These are phyloP conservation scores for Callorhinus ursinus DNA, from an alignment of 2,113 vertebrate genomes.

Conservation along the genomic window DNA sequence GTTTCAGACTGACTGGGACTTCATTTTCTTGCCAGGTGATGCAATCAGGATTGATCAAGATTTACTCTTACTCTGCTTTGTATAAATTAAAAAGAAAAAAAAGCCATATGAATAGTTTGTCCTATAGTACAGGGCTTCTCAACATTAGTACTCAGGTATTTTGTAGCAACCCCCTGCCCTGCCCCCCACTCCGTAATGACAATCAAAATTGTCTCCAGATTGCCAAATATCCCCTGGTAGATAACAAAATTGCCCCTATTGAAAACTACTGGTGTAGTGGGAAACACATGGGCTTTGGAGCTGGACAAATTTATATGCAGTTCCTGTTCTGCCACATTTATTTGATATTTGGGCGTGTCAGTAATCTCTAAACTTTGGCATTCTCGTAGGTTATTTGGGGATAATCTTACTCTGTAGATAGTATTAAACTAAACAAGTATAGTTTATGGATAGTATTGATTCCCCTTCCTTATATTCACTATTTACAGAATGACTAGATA, in stretches of 20 bases:
- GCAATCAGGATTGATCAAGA: conserved; percentile 2
- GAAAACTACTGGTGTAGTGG: not conserved
- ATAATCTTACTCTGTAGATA: not conserved
- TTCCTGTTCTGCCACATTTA: conserved; percentile 1
- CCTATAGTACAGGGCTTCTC: not conserved
- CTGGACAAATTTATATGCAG: not conserved
- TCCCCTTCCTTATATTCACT: not conserved
- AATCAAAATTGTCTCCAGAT: not conserved
- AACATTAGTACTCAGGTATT: not conserved
- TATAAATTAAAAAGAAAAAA: not conserved
- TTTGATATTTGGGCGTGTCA: not conserved
- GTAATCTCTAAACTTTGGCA: not conserved
- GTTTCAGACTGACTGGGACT: conserved; percentile 1
- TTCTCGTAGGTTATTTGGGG: not conserved
- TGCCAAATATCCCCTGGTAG: not conserved
- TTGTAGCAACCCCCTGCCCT: not conserved
- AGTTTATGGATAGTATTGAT: not conserved
- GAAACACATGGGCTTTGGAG: not conserved
- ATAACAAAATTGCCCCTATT: not conserved
- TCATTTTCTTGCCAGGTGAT: conserved; percentile 41
- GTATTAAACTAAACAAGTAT: not conserved
- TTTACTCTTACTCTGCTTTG: not conserved
- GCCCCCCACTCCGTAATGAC: not conserved
- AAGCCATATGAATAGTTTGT: not conserved
- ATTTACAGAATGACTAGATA: not conserved